A percentile compares a stretch with the other conserved stretches of the same genome.
Conservation (phyloP, 2,797 vertebrate genomes). For the Psittacula echo region DNA sequence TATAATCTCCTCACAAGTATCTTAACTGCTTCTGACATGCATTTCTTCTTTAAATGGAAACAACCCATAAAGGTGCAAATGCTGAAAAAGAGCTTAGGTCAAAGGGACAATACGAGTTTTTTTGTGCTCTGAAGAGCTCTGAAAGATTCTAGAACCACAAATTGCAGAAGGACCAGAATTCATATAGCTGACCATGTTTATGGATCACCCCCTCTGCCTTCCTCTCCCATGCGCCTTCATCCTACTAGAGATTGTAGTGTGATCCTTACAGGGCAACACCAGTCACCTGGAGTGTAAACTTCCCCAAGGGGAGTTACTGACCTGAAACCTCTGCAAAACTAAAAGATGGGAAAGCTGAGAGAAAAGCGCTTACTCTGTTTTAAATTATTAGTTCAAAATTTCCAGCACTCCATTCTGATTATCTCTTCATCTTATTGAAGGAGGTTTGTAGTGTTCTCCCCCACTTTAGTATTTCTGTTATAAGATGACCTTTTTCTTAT, state of each 20-base stretch:
- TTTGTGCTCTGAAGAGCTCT: neutral
- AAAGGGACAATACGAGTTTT: neutral
- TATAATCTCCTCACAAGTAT: neutral
- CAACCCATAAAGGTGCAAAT: neutral
- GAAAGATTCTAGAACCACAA: neutral
- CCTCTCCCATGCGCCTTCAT: neutral
- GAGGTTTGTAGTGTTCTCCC: neutral
- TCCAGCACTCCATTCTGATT: neutral
- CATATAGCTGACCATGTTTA: neutral
- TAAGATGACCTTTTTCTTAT: neutral
- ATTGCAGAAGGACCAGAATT: neutral
- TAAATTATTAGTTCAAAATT: slow-evolving; percentile 14
- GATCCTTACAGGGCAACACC: neutral
- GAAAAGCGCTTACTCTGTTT: slow-evolving; percentile 9
- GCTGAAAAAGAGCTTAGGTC: neutral
- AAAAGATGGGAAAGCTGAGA: neutral
- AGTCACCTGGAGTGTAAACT: slow-evolving; percentile 6
- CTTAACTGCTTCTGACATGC: neutral
- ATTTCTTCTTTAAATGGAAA: slow-evolving; percentile 7
- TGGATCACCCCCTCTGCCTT: neutral
- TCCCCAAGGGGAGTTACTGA: slow-evolving; percentile 3
- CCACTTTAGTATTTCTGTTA: neutral
- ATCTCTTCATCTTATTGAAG: neutral
- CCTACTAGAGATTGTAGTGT: neutral
- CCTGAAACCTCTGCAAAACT: neutral